Evolutionary conservation across 2,888 invertebrate genomes (phyloP), one percentile per base, ranked within the genome.

Genomic region (Elmis aenea): DNA sequence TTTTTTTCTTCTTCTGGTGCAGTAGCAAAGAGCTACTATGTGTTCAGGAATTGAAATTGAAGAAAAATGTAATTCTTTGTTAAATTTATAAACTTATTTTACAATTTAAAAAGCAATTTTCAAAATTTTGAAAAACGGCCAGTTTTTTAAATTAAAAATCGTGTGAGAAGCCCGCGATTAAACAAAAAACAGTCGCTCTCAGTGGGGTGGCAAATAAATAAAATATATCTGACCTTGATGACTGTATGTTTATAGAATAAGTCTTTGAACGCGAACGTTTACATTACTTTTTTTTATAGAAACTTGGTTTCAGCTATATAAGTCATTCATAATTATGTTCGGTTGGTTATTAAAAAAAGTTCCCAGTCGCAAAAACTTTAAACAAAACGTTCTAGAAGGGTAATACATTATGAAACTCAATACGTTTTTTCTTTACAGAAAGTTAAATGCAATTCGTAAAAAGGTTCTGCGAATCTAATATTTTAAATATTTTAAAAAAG

Each of bases 231-330:
- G 28, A 34, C 28, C 34, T 34, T 34, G 28, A 28, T 12, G 6
- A 23, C 21, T 12, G 11, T 13, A 13, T 26, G 26, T 31, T 33
- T 33, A 33, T 25, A 16, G 13, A 21, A 15, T 13, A 23, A 26
- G 33, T 33, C 26, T 33, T 33, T 33, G 33, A 33, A 33, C 33
- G 21, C 8, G 25, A 26, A 24, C 12, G 24, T 32, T 32, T 15
- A 25, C 11, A 10, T 33, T 25, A 15, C n/a, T 15, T 16, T 10
- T 2, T 5, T 13, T 18, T 22, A 34, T 28, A 20, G 22, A 26
- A 33, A 27, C 34, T 13, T 15, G 15, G 28, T 28, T 28, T 28
- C 23, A 35, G 23, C 29, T 35, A 35, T 35, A n/a, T n/a, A n/a
- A n/a, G 5, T 18, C 18, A 18, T 18, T 18, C 18, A 18, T 8